Evolutionary conservation across 2,888 invertebrate genomes (phyloP).

Genomic region (Caenorhabditis angaria): DNA sequence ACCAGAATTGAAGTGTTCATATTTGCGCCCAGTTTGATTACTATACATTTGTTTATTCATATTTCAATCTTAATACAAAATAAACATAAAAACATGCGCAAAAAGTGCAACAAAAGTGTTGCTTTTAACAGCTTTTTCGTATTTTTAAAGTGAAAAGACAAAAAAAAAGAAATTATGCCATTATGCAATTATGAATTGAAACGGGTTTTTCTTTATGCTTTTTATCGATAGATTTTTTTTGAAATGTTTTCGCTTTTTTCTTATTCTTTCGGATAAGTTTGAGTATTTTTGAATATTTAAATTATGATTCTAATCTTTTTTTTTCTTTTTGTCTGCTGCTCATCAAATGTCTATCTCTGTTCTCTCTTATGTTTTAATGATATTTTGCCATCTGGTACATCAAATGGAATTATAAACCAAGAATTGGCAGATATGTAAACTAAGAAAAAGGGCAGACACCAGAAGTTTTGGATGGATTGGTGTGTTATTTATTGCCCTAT

Average conservation of each 20-base stretch:
- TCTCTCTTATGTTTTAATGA: neutral
- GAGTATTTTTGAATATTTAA: too few relatives aligned
- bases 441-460: slow-evolving; percentile 1
- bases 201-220: too few relatives aligned
- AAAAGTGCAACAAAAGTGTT: neutral
- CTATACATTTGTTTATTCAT: slow-evolving; percentile 1
- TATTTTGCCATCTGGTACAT: neutral
- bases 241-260: too few relatives aligned
- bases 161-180: too few relatives aligned
- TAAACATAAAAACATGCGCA: neutral
- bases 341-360: neutral
- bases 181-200: too few relatives aligned
- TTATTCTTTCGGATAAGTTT: too few relatives aligned
- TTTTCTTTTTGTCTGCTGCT: neutral
- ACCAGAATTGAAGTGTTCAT: neutral
- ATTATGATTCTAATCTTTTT: slow-evolving; percentile 1
- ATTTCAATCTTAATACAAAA: neutral
- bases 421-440: neutral
- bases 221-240: too few relatives aligned
- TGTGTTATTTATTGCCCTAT: too few relatives aligned
- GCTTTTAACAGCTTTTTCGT: neutral
- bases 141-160: neutral
- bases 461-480: neutral
- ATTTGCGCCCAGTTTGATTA: neutral
- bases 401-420: neutral